Conservation (phyloP, 1,140 invertebrate genomes). For the Wiebesia pumilae region DNA sequence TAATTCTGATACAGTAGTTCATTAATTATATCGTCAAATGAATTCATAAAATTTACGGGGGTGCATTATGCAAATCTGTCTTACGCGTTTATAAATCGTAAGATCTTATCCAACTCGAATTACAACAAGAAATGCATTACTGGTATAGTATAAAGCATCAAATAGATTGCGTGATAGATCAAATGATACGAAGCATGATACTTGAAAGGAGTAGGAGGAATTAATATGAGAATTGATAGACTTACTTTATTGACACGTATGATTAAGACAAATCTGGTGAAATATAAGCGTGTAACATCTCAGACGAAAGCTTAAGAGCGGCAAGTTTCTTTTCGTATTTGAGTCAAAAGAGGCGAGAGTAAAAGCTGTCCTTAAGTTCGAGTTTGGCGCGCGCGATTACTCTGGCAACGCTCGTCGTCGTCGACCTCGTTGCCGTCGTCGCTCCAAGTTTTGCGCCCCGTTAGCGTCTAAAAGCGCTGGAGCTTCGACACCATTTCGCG, state of each 20-base stretch:
- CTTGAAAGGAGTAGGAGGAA: neutral
- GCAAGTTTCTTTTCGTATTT: slow-evolving; percentile 16
- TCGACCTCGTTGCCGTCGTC: slow-evolving; percentile 49
- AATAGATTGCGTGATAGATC: neutral
- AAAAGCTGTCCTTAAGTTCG: slow-evolving; percentile 37
- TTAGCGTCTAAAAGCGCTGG: slow-evolving; percentile 33
- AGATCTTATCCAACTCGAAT: too few relatives aligned
- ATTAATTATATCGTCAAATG: too few relatives aligned
- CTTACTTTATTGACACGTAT: neutral
- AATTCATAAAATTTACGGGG: too few relatives aligned
- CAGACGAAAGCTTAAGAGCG: neutral
- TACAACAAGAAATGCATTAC: too few relatives aligned
- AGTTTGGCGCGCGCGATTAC: slow-evolving; percentile 28
- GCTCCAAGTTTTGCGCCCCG: slow-evolving; percentile 50
- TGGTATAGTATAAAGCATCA: neutral
- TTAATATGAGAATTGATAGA: neutral
- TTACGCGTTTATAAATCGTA: too few relatives aligned
- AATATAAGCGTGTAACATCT: neutral
- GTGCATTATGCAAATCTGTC: too few relatives aligned
- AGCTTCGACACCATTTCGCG: slow-evolving; percentile 57
- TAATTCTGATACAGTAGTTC: too few relatives aligned
- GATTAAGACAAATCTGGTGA: neutral
- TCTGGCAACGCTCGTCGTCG: neutral
- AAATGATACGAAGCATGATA: neutral
- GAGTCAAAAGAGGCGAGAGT: slow-evolving; percentile 38